A percentile compares a stretch with the other conserved stretches of the same genome.
phyloP scores from a whole-genome alignment of 2,888 invertebrate genomes.

The Neuroscelio doddi region DNA sequence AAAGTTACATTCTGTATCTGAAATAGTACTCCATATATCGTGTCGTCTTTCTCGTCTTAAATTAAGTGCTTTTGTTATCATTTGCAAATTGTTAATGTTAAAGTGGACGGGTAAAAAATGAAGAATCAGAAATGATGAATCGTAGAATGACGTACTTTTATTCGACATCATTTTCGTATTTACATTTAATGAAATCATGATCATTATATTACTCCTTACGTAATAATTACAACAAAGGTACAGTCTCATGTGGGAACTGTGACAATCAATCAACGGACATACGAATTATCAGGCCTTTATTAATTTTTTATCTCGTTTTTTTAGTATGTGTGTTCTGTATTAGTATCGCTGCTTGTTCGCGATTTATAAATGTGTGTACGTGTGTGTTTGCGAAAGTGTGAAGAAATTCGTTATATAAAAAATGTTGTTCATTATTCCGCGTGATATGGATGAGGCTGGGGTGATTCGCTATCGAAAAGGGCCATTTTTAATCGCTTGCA shows the following conservation, averaged over 20 bases:
- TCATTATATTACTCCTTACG: slow-evolving; percentile 65
- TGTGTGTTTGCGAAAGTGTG: slow-evolving; percentile 28
- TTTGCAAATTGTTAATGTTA: too few species aligned
- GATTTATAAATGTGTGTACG: slow-evolving; percentile 1
- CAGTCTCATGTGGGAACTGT: slow-evolving; percentile 29
- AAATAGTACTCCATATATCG: too few species aligned
- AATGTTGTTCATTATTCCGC: slow-evolving; percentile 57
- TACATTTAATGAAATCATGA: slow-evolving; percentile 62
- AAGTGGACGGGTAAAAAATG: slow-evolving; percentile 32
- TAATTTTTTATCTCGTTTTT: slow-evolving; percentile 26
- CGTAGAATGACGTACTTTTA: slow-evolving; percentile 64
- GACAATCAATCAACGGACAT: slow-evolving; percentile 44
- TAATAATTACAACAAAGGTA: slow-evolving; percentile 68
- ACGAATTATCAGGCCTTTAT: slow-evolving; percentile 47
- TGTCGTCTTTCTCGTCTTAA: too few species aligned
- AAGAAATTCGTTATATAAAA: slow-evolving; percentile 17
- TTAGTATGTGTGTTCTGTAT: slow-evolving; percentile 28
- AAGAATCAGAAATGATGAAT: slow-evolving; percentile 35
- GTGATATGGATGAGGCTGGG: slow-evolving; percentile 73
- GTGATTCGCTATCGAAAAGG: slow-evolving; percentile 83
- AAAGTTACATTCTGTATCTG: slow-evolving; percentile 23
- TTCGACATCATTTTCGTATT: slow-evolving; percentile 67
- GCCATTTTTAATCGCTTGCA: slow-evolving; percentile 97
- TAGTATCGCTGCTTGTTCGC: slow-evolving; percentile 4
- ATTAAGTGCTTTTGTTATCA: too few species aligned